Evolutionary conservation across 2,888 invertebrate species (phyloP).

Genomic region (Dryobotodes eremita): DNA sequence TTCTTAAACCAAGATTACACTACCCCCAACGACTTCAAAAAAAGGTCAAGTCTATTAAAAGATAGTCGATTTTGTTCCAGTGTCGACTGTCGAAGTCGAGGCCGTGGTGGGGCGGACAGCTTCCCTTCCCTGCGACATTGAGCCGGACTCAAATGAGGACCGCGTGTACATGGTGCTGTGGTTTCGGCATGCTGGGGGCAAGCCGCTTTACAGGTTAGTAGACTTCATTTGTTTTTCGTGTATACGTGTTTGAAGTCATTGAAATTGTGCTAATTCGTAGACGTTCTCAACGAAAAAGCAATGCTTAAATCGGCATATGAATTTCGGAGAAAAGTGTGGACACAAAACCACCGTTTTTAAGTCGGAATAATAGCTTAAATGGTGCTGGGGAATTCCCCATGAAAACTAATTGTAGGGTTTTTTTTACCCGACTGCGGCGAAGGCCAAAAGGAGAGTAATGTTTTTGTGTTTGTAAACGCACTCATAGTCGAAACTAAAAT

Average conservation of each 20-base stretch:
- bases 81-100: constrained; percentile 92
- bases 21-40: neutral
- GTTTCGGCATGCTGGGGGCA: constrained; percentile 96
- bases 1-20: neutral
- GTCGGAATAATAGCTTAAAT: neutral
- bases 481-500: too few species aligned
- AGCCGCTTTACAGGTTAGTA: constrained; percentile 96
- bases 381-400: neutral
- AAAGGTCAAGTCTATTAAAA: constrained; percentile 64
- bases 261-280: neutral
- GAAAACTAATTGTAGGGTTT: neutral
- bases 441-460: neutral
- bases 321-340: too few species aligned
- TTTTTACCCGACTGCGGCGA: neutral
- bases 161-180: constrained; percentile 97
- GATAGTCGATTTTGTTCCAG: constrained; percentile 88
- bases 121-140: constrained; percentile 96
- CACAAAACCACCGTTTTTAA: neutral
- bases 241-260: neutral
- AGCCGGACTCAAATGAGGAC: constrained; percentile 95
- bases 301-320: neutral
- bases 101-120: constrained; percentile 96
- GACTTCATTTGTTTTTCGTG: neutral
- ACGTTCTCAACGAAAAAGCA: neutral
- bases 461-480: neutral